A percentile compares a stretch with the other conserved stretches of the same genome.
These are phyloP conservation scores for Istiophorus platypterus DNA, from an alignment of 2,113 vertebrate species.

Conservation along the genomic window DNA sequence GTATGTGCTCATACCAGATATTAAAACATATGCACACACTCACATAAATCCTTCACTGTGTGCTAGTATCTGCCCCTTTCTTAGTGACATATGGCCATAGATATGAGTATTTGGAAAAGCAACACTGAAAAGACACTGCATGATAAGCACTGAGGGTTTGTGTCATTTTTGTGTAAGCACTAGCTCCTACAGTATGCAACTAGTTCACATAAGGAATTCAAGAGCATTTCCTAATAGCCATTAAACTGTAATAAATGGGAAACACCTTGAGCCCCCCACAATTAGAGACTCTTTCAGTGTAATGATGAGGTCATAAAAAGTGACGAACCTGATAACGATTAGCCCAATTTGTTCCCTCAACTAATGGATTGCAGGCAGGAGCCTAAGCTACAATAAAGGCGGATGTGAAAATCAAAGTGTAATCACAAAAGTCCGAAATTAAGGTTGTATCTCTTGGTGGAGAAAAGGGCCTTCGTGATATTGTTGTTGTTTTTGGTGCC, in stretches of 20 bases:
- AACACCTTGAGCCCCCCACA: constrained; percentile 58
- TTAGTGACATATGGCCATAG: background rate
- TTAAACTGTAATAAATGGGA: constrained; percentile 51
- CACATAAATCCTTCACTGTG: background rate
- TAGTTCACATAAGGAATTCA: background rate
- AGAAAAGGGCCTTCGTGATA: background rate
- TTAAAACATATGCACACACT: background rate
- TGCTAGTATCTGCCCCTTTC: background rate
- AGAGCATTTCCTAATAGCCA: constrained; percentile 33
- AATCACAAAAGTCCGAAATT: constrained; percentile 41
- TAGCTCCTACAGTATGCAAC: constrained; percentile 9
- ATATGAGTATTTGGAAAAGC: background rate
- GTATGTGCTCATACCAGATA: background rate
- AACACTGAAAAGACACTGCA: background rate
- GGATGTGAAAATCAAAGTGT: constrained; percentile 30
- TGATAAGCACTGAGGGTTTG: constrained; percentile 5
- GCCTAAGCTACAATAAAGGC: constrained; percentile 51
- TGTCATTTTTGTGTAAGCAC: constrained; percentile 11
- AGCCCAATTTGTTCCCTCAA: constrained; percentile 60
- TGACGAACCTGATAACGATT: constrained; percentile 64
- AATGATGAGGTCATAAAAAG: constrained; percentile 66
- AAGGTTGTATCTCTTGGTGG: constrained; percentile 18
- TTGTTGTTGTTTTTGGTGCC: constrained; percentile 36
- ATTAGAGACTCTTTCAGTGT: constrained; percentile 51
- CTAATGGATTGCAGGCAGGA: constrained; percentile 38